Evolutionary conservation across 2,113 vertebrate genomes (phyloP).

Genomic region (Orientallactaga bullata): DNA sequence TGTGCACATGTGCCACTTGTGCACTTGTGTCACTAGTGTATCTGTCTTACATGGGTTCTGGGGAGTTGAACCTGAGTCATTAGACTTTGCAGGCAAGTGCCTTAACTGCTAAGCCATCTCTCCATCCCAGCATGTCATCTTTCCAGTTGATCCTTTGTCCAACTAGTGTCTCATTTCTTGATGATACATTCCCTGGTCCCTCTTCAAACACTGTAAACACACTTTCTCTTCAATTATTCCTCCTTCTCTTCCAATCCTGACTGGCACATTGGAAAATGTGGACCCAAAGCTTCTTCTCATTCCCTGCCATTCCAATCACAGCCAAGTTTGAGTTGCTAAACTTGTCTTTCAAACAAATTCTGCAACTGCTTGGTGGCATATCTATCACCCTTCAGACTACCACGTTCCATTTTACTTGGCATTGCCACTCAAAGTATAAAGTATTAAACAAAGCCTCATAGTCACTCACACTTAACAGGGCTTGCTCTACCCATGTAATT

Average conservation of each 20-base stretch:
- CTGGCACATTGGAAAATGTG: background rate
- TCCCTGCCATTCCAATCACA: background rate
- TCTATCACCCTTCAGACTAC: background rate
- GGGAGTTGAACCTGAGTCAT: too few relatives aligned
- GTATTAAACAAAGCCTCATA: background rate
- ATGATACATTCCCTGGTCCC: background rate
- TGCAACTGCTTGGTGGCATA: background rate
- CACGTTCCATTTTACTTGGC: background rate
- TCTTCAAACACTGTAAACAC: background rate
- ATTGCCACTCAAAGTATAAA: background rate
- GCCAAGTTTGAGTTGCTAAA: background rate
- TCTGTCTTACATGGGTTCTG: too few relatives aligned
- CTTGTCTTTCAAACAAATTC: constrained; percentile 11
- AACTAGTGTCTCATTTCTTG: background rate
- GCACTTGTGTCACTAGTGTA: too few relatives aligned
- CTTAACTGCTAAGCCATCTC: too few relatives aligned
- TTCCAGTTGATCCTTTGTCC: background rate
- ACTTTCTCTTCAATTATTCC: background rate
- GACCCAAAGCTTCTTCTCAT: background rate
- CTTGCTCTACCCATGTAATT: background rate
- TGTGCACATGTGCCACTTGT: too few relatives aligned
- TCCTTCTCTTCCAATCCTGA: background rate
- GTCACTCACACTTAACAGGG: background rate
- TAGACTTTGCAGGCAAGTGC: too few relatives aligned
- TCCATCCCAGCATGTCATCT: too few relatives aligned